Evolutionary conservation across 2,797 vertebrate genomes (phyloP).

Genomic region (Leptatherina wallacei): DNA sequence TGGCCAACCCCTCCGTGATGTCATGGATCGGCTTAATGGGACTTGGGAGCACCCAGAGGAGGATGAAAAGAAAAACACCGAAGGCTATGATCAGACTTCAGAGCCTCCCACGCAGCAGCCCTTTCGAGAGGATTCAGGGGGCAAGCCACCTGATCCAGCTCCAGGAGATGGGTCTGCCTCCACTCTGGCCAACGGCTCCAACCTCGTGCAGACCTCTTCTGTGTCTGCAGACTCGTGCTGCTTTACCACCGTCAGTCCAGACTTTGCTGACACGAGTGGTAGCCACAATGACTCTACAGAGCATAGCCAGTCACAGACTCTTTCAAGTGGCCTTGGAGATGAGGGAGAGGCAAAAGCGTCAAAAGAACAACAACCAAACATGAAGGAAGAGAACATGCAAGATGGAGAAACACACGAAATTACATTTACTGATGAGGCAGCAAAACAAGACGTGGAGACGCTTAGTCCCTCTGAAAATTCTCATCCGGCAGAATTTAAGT

Average conservation of each 20-base stretch:
- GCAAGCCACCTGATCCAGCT: conserved; percentile 85
- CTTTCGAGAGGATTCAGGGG: conserved; percentile 90
- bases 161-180: conserved; percentile 56
- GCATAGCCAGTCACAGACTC: conserved; percentile 90
- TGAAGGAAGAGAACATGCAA: conserved; percentile 41
- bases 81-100: conserved; percentile 8
- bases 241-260: conserved; percentile 94
- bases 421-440: conserved; percentile 13
- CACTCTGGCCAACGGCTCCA: conserved; percentile 48
- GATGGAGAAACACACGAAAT: conserved; percentile 18
- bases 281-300: conserved; percentile 95
- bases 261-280: conserved; percentile 89
- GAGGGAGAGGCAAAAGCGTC: conserved; percentile 78
- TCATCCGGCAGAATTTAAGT: conserved; percentile 96
- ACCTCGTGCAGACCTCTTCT: conserved; percentile 84
- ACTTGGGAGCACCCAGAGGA: conserved; percentile 72
- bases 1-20: conserved; percentile 90
- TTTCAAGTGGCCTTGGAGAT: conserved; percentile 90
- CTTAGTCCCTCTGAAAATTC: conserved; percentile 82
- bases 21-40: conserved; percentile 89
- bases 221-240: conserved; percentile 89
- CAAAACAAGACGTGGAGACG: conserved; percentile 78
- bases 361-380: conserved; percentile 55
- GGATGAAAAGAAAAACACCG: conserved; percentile 26
- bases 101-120: conserved; percentile 86